Percentiles rank a stretch among this genome's conserved stretches.
phyloP scores from a whole-genome alignment of 2,113 vertebrate species.

The Ammodytes marinus region DNA sequence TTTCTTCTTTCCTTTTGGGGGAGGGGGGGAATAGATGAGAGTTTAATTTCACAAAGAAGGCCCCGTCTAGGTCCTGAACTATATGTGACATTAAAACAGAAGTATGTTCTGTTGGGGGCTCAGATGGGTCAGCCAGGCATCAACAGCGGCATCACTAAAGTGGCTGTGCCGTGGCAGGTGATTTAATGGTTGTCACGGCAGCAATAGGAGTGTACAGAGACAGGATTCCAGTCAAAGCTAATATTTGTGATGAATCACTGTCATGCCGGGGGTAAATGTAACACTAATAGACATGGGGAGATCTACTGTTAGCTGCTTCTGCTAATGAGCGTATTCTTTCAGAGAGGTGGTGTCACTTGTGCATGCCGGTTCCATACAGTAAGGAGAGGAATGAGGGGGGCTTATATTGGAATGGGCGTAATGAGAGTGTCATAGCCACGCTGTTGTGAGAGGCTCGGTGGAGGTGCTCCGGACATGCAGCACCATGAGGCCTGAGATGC shows the following conservation, averaged over 20 bases:
- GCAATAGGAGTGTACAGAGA: conserved; percentile 71
- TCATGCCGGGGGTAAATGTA: conserved; percentile 79
- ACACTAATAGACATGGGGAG: conserved; percentile 79
- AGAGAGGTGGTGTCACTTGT: conserved; percentile 75
- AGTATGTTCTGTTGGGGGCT: conserved; percentile 42
- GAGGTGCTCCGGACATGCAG: conserved; percentile 34
- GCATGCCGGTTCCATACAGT: conserved; percentile 62
- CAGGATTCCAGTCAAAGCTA: conserved; percentile 82
- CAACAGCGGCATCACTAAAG: conserved; percentile 69
- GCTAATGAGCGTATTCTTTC: conserved; percentile 80
- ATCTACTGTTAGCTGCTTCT: conserved; percentile 77
- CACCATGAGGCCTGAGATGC: conserved; percentile 31
- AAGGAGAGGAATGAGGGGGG: conserved; percentile 67
- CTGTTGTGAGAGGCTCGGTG: conserved; percentile 44
- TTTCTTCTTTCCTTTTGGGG: conserved; percentile 33
- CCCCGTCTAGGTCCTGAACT: conserved; percentile 32
- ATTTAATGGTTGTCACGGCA: conserved; percentile 82
- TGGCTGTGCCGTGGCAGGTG: conserved; percentile 76
- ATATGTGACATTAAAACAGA: conserved; percentile 63
- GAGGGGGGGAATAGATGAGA: conserved; percentile 6
- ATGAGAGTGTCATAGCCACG: conserved; percentile 66
- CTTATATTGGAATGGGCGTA: conserved; percentile 73
- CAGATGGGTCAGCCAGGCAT: conserved; percentile 63
- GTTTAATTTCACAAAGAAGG: conserved; percentile 16
- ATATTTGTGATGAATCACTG: conserved; percentile 83